Base-by-base conservation (phyloP, 2,888 invertebrate species). In the Chalcis sispes region DNA sequence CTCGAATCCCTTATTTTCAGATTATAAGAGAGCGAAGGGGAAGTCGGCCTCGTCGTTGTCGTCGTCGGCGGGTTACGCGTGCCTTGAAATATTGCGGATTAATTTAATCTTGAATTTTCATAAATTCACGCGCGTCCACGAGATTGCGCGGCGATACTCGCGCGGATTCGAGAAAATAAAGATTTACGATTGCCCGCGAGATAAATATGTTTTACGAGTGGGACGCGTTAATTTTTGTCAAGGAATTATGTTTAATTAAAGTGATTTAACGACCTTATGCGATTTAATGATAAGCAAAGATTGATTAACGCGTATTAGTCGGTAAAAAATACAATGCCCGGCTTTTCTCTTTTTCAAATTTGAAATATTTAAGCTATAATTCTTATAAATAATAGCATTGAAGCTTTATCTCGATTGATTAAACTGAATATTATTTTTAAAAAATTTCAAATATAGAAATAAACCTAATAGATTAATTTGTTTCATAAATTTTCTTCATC, bases 31-130 rank as follows among this genome's bases (percentile, higher is more conserved):
- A 25, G 29, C 4, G 29, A 42, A 18, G 29, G 50, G 25, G 27
- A n/a, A 40, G 54, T n/a, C 42, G 62, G 18, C 52, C 20, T 5
- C 62, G 62, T 54, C 48, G 20, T 8, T 23, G 25, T 5, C 62
- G 62, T 54, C 48, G 20, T 8, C 29, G 25, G 61, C 32, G n/a
- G 27, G 10, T 0, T 5, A 5, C 23, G 15, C 8, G 27, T 0
- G n/a, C 29, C 23, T 42, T 70, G 64, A 69, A 69, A 58, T 64
- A 75, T 40, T 46, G 58, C 64, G 58, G 50, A 64, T 70, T 75
- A 70, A 75, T 75, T 58, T 65, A 70, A 70, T 58, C 70, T 69
- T 52, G 74, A 64, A 69, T 58, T 70, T 75, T 75, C 61, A 67
- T 67, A 42, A 74, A 74, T 65, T 58, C 50, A 50, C 20, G 23